These are phyloP conservation scores for Ramphastos sulfuratus DNA, from an alignment of 2,113 vertebrate genomes.

Conservation along the genomic window DNA sequence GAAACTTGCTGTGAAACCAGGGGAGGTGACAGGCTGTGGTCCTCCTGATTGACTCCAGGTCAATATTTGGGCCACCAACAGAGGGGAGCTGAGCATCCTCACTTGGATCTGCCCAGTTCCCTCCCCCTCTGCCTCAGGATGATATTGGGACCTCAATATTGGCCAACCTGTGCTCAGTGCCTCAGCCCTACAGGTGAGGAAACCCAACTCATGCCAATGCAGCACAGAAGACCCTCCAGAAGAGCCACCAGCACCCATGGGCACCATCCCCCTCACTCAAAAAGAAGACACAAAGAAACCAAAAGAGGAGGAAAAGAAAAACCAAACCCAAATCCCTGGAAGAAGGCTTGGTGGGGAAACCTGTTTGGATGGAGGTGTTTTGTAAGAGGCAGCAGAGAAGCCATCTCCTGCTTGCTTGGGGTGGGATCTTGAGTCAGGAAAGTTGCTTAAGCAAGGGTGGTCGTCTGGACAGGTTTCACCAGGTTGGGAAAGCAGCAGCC, in stretches of 20 bases:
- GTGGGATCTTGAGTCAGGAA: constrained; percentile 56
- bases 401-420: neutral
- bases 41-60: neutral
- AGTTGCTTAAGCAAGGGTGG: constrained; percentile 49
- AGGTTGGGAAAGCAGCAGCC: constrained; percentile 46
- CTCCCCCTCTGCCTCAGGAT: neutral
- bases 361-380: constrained; percentile 37
- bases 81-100: neutral
- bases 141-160: rapidly evolving
- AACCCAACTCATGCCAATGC: rapidly evolving
- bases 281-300: rapidly evolving
- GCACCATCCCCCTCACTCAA: neutral
- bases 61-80: neutral
- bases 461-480: constrained; percentile 26
- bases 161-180: neutral
- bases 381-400: constrained; percentile 38
- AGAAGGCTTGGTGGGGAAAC: constrained; percentile 12
- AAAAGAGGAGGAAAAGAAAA: neutral
- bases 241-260: rapidly evolving
- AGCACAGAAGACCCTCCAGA: neutral
- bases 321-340: neutral
- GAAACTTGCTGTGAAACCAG: rapidly evolving
- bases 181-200: neutral
- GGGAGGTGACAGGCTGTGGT: rapidly evolving
- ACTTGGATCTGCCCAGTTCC: neutral